Base-by-base conservation (phyloP, 2,113 vertebrate genomes). In the Gymnogyps californianus region DNA sequence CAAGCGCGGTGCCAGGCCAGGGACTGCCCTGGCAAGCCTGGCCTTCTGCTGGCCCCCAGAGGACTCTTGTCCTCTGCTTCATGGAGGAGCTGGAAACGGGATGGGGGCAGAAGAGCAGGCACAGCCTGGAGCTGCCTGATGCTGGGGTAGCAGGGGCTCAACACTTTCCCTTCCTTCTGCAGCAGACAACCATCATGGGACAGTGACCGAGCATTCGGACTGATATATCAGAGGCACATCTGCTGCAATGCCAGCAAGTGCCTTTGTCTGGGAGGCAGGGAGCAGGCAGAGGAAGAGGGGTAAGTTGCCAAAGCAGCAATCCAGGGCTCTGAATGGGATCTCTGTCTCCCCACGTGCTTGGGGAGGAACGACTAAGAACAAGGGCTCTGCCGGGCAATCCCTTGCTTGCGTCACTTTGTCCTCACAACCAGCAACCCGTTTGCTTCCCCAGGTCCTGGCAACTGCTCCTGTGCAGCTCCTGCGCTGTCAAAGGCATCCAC, bases 31-130 rank as follows among this genome's bases (percentile, higher is more conserved):
- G 0, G 15, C 69, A 82, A 42, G n/a, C 47, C 26, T 20, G n/a
- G 21, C 14, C 12, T 24, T 0, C 14, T 28, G 18, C 47, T 36
- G 38, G 20, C 24, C 61, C 1, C 0, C 11, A 38, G 38, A 38
- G 38, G 36, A 8, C 16, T 28, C 65, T 36, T 29, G 74, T 54
- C 57, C 57, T 57, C 65, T 28, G 42, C 57, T 65, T 54, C 26
- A 16, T 3, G 0, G 0, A 57, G n/a, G 10, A 24, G 8, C 7
- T 57, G 36, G 10, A 36, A 57, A 65, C 0, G 0, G 32, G 15
- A 16, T 18, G 42, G 40, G 11, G 16, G 21, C 17, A 31, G 25
- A 22, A 10, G 4, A 32, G 47, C n/a, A 42, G 21, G 10, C 1
- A 16, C 8, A 55, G 40, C 21, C 3, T 0, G 16, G 2, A 36